phyloP scores from a whole-genome alignment of 1,140 invertebrate genomes.

The Caerostris extrusa region DNA sequence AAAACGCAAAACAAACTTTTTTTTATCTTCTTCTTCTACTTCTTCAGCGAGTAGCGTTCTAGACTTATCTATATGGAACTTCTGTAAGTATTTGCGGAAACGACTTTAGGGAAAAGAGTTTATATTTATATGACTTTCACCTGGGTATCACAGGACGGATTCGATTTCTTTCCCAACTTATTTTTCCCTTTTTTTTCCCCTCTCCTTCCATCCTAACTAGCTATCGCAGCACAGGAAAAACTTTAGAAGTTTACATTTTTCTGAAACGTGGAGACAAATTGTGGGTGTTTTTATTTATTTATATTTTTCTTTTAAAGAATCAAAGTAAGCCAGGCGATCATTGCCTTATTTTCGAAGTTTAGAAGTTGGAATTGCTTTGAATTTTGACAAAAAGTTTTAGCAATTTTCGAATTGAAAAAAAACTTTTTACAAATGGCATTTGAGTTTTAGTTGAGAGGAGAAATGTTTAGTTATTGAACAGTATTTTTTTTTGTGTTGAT shows the following conservation, averaged over 20 bases:
- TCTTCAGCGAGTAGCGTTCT: neutral
- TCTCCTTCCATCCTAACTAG: neutral
- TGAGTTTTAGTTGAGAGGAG: too few relatives aligned
- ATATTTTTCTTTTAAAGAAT: neutral
- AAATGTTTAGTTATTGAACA: too few relatives aligned
- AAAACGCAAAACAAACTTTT: slow-evolving; percentile 4
- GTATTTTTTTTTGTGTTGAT: too few relatives aligned
- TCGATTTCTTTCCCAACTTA: too few relatives aligned
- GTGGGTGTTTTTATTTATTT: neutral
- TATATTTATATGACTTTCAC: slow-evolving; percentile 46
- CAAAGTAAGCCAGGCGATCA: neutral
- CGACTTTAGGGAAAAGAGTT: neutral
- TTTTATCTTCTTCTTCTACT: neutral
- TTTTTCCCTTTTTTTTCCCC: neutral
- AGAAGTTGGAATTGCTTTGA: neutral
- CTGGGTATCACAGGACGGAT: neutral
- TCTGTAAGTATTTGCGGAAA: slow-evolving; percentile 43
- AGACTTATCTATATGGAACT: slow-evolving; percentile 47
- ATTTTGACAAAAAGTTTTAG: neutral
- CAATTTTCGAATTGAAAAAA: neutral
- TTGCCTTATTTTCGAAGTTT: neutral
- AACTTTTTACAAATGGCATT: too few relatives aligned
- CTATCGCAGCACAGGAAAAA: neutral
- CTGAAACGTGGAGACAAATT: neutral
- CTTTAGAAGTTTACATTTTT: neutral